A percentile compares a stretch with the other conserved stretches of the same genome.
phyloP scores from a whole-genome alignment of 2,797 vertebrate species.

The Cetoscarus ocellatus region DNA sequence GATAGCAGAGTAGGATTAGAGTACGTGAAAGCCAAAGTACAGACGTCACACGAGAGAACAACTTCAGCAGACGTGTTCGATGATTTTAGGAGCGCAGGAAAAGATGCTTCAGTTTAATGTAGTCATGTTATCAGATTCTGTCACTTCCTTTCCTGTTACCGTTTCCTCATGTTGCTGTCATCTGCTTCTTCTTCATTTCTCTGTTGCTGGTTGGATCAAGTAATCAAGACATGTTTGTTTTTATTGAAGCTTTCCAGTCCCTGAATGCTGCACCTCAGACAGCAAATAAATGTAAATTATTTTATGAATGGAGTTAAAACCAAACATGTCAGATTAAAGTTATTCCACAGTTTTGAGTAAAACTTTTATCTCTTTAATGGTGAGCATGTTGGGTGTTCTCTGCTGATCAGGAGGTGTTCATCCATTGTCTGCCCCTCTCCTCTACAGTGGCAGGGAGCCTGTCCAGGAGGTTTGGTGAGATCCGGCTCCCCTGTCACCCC shows the following conservation, averaged over 20 bases:
- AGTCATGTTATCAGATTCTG: background rate
- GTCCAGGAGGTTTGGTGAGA: constrained; percentile 97
- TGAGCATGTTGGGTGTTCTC: constrained; percentile 44
- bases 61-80: background rate
- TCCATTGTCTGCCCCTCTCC: constrained; percentile 92
- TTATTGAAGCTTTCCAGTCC: too few species aligned
- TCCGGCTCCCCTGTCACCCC: constrained; percentile 80
- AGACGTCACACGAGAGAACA: too few species aligned
- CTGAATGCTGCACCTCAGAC: too few species aligned
- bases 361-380: constrained; percentile 21
- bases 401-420: constrained; percentile 76
- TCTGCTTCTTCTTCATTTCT: constrained; percentile 3
- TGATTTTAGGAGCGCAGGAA: background rate
- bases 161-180: constrained; percentile 14
- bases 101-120: background rate
- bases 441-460: constrained; percentile 94
- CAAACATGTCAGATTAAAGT: too few species aligned
- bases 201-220: constrained; percentile 8
- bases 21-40: too few species aligned
- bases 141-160: constrained; percentile 30
- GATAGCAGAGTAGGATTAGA: too few species aligned
- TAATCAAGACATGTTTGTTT: background rate
- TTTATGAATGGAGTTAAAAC: too few species aligned
- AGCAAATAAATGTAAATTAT: too few species aligned
- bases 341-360: too few species aligned